Conservation (phyloP, 2,797 vertebrate species). For the Pipistrellus kuhlii region DNA sequence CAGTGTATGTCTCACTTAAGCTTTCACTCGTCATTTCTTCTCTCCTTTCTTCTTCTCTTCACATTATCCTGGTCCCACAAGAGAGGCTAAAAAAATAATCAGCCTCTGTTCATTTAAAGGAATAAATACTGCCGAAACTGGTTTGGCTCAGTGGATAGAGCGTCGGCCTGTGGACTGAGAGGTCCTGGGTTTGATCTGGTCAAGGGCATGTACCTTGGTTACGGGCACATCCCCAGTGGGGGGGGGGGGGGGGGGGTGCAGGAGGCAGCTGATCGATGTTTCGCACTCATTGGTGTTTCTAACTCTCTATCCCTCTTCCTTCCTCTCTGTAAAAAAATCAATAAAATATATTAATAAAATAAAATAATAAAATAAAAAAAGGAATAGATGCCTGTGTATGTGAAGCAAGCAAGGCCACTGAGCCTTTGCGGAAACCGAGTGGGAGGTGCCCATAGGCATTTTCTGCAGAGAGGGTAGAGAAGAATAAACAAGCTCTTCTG, state of each 20-base stretch:
- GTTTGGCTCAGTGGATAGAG: no score
- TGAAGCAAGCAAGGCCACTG: slow-evolving; percentile 6
- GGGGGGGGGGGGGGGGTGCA: no score
- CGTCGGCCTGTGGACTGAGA: no score
- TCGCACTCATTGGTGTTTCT: no score
- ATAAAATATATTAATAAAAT: no score
- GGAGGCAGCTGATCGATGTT: no score
- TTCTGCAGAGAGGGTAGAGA: slow-evolving; percentile 62
- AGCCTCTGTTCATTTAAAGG: slow-evolving; percentile 35
- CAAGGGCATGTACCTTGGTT: no score
- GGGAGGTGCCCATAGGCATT: slow-evolving; percentile 59
- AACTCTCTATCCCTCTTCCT: no score
- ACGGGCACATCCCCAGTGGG: no score
- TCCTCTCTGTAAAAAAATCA: no score
- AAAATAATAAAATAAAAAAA: no score
- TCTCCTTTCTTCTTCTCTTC: slow-evolving; percentile 48
- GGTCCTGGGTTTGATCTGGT: no score
- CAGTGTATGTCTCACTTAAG: background rate
- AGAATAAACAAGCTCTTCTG: slow-evolving; percentile 33
- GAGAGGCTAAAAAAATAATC: background rate
- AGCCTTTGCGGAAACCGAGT: slow-evolving; percentile 37
- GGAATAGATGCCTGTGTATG: background rate
- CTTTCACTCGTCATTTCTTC: background rate
- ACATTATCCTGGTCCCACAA: background rate
- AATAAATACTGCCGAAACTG: background rate